These are phyloP conservation scores for Globia sparganii DNA, from an alignment of 2,888 invertebrate genomes.

Conservation along the genomic window DNA sequence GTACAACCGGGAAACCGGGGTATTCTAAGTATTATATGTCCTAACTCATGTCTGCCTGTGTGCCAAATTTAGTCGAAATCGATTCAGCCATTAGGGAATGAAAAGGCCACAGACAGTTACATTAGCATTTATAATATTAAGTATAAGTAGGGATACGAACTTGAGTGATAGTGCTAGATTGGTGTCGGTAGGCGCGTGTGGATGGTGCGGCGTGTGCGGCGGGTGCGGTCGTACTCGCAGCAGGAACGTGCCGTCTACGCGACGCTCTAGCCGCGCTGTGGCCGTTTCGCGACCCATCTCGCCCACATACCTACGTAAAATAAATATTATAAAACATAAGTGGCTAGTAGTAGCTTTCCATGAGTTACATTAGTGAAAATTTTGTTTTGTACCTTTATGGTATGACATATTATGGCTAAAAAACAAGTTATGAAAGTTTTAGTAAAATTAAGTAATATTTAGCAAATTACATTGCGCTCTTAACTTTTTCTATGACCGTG, in stretches of 20 bases:
- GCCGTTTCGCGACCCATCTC: conserved; percentile 96
- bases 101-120: too few relatives aligned
- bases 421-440: too few relatives aligned
- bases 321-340: neutral
- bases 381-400: neutral
- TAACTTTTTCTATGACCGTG: too few relatives aligned
- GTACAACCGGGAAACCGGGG: too few relatives aligned
- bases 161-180: conserved; percentile 96
- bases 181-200: conserved; percentile 70
- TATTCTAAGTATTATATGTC: too few relatives aligned
- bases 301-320: conserved; percentile 93
- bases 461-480: too few relatives aligned
- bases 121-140: neutral
- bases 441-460: too few relatives aligned
- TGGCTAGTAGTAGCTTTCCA: neutral
- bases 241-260: conserved; percentile 96
- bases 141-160: conserved; percentile 81
- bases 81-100: too few relatives aligned
- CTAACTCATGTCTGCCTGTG: too few relatives aligned
- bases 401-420: too few relatives aligned
- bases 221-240: conserved; percentile 94
- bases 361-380: neutral
- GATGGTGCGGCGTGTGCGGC: conserved; percentile 63
- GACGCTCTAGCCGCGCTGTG: conserved; percentile 93
- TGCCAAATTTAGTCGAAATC: too few relatives aligned